A percentile compares a stretch with the other conserved stretches of the same genome.
phyloP scores from a whole-genome alignment of 30 jellyfish, hydroid and myxozoan species.

The Hydractinia symbiolongicarpus region DNA sequence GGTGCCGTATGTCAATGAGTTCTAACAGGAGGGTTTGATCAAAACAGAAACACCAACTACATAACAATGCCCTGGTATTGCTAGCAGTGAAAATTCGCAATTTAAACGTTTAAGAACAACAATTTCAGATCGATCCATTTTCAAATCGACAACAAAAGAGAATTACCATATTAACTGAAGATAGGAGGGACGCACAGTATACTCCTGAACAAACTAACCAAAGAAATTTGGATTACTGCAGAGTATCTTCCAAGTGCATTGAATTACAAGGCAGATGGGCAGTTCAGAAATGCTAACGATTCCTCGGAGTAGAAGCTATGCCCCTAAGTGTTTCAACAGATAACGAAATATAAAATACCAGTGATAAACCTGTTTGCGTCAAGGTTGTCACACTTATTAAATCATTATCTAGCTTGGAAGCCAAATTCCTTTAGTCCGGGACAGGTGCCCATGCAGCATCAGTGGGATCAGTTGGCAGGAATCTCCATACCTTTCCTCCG shows the following conservation, averaged over 20 bases:
- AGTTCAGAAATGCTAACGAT: not conserved
- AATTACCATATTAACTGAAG: not conserved
- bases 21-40: no score
- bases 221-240: not conserved
- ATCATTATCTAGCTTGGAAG: not conserved
- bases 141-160: not conserved
- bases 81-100: not conserved
- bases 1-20: not conserved
- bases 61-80: no score
- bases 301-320: not conserved
- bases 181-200: no score
- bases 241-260: not conserved
- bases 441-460: not conserved
- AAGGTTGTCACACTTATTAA: not conserved
- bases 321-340: not conserved
- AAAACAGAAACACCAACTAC: no score
- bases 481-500: not conserved
- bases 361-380: no score
- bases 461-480: not conserved
- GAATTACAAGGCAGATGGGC: not conserved
- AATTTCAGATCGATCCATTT: not conserved
- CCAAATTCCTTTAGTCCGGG: not conserved
- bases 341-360: no score
- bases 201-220: no score
- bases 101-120: not conserved